These are phyloP conservation scores for Hemibagrus wyckioides DNA, from an alignment of 2,113 vertebrate genomes.

Conservation along the genomic window DNA sequence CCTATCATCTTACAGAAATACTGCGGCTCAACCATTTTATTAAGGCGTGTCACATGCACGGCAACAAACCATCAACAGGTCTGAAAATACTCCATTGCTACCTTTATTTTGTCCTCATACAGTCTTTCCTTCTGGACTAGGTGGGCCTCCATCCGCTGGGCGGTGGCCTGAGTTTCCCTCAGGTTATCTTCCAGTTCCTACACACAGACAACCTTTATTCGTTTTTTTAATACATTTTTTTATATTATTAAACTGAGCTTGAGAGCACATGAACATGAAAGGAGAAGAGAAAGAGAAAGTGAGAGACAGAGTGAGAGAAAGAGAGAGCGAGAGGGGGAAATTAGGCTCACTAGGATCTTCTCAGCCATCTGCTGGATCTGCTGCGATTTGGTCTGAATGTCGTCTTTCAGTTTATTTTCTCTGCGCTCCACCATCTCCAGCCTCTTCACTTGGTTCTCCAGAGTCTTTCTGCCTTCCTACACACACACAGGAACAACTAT, in stretches of 20 bases:
- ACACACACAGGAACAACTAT: slow-evolving; percentile 46
- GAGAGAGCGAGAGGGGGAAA: slow-evolving; percentile 37
- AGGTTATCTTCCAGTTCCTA: slow-evolving; percentile 97
- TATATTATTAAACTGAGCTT: not conserved
- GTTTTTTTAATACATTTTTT: too few species aligned
- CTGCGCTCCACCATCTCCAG: slow-evolving; percentile 96
- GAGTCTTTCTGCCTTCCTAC: slow-evolving; percentile 95
- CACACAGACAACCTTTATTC: slow-evolving; percentile 25
- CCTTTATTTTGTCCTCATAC: slow-evolving; percentile 96
- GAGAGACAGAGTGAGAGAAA: slow-evolving; percentile 21
- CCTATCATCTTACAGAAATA: not conserved
- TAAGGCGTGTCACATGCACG: not conserved
- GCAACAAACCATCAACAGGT: not conserved
- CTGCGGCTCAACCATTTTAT: not conserved
- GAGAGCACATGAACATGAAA: not conserved
- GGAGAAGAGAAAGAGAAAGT: not conserved
- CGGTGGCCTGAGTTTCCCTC: slow-evolving; percentile 89
- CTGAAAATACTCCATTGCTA: slow-evolving; percentile 51
- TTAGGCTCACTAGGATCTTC: slow-evolving; percentile 94
- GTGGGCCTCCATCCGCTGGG: slow-evolving; percentile 93
- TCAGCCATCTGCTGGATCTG: slow-evolving; percentile 99
- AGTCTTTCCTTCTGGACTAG: slow-evolving; percentile 95
- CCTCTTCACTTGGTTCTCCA: slow-evolving; percentile 98
- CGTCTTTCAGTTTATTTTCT: slow-evolving; percentile 98
- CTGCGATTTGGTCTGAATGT: slow-evolving; percentile 99